These are phyloP conservation scores for Pseudopleuronectes americanus DNA, from an alignment of 2,797 vertebrate genomes.

Conservation along the genomic window DNA sequence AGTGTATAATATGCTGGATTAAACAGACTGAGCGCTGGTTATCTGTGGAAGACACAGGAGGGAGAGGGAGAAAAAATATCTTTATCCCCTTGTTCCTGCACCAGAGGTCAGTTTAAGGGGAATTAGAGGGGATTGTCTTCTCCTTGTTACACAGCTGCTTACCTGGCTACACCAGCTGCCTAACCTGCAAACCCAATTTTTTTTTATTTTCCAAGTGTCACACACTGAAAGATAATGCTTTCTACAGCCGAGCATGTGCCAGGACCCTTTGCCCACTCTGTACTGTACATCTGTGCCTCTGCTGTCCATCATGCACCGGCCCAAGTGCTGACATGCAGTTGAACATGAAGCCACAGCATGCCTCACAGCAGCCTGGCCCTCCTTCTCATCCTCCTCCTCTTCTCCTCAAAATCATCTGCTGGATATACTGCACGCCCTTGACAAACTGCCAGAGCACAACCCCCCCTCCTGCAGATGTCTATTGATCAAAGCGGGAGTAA, in stretches of 20 bases:
- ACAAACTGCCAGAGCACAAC: conserved; percentile 64
- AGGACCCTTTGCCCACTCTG: not conserved
- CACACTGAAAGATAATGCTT: not conserved
- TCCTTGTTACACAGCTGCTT: conserved; percentile 31
- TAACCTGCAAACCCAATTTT: conserved; percentile 40
- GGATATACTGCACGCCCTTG: conserved; percentile 74
- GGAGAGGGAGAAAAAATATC: conserved; percentile 1
- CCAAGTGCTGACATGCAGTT: conserved; percentile 60
- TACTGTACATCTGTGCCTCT: conserved; percentile 13
- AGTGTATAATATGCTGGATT: conserved; percentile 37
- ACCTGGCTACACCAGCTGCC: conserved; percentile 35
- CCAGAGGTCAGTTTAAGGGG: conserved; percentile 61
- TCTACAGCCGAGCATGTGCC: conserved; percentile 8
- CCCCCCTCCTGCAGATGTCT: conserved; percentile 49
- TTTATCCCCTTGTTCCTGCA: conserved; percentile 28
- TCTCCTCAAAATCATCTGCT: conserved; percentile 60
- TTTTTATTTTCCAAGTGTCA: conserved; percentile 1
- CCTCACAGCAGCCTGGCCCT: conserved; percentile 53
- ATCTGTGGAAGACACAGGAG: conserved; percentile 6
- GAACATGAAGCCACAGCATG: conserved; percentile 63
- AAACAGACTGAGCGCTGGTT: conserved; percentile 25
- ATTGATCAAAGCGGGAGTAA: conserved; percentile 61
- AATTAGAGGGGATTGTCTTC: conserved; percentile 32
- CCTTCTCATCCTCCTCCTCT: conserved; percentile 25
- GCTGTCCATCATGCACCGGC: conserved; percentile 56